Conservation (phyloP, 2,113 vertebrate species). For the human (Homo sapiens) region GRCh38 chr21:40449001-40449500, state of each 20-base stretch:
- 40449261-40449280: background rate
- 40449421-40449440: background rate
- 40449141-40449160: background rate
- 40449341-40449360: background rate
- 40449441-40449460: background rate
- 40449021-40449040: background rate
- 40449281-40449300: background rate
- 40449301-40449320: too few species aligned
- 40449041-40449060: background rate
- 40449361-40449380: background rate
- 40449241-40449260: background rate
- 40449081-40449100: background rate
- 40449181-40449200: background rate
- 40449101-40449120: background rate
- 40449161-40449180: background rate
- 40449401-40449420: background rate
- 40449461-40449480: background rate
- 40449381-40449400: background rate
- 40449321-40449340: background rate
- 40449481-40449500: background rate
- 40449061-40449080: background rate
- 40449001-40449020: background rate
- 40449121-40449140: fast-evolving
- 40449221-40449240: too few species aligned
- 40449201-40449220: background rate